These are phyloP conservation scores for Cerceris rybyensis DNA, from an alignment of 2,888 invertebrate species.

Conservation along the genomic window DNA sequence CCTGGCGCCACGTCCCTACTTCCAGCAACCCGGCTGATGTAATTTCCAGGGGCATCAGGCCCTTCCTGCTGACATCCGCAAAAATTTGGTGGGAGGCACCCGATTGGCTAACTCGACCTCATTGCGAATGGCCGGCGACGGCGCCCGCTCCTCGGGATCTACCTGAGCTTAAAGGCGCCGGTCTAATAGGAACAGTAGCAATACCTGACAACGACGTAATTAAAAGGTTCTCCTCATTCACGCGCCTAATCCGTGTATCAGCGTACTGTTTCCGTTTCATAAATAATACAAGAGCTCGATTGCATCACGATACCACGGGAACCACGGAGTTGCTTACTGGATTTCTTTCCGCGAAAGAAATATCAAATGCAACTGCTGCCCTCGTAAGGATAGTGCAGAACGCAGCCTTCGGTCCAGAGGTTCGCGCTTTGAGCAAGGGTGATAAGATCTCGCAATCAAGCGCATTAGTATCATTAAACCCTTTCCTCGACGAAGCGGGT, in stretches of 20 bases:
- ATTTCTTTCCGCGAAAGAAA: too few relatives aligned
- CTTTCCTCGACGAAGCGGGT: conserved; percentile 4
- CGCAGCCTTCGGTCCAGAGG: background rate
- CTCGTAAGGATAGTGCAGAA: background rate
- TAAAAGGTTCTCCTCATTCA: too few relatives aligned
- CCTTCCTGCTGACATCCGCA: background rate
- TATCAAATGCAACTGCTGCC: too few relatives aligned
- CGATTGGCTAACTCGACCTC: background rate
- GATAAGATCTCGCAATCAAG: background rate
- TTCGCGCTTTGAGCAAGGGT: background rate
- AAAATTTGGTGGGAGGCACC: background rate
- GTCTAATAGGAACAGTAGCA: too few relatives aligned
- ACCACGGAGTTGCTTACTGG: too few relatives aligned
- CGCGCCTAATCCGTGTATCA: too few relatives aligned
- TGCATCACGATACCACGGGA: too few relatives aligned
- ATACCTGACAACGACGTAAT: too few relatives aligned
- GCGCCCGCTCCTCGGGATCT: background rate
- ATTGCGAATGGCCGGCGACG: background rate
- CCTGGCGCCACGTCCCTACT: background rate
- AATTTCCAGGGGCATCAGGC: background rate
- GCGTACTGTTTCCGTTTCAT: too few relatives aligned
- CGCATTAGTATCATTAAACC: background rate
- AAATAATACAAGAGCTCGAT: too few relatives aligned
- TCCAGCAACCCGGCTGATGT: background rate
- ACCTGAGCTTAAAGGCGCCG: too few relatives aligned